phyloP scores from a whole-genome alignment of 1,140 invertebrate species.

The Venturia canescens region DNA sequence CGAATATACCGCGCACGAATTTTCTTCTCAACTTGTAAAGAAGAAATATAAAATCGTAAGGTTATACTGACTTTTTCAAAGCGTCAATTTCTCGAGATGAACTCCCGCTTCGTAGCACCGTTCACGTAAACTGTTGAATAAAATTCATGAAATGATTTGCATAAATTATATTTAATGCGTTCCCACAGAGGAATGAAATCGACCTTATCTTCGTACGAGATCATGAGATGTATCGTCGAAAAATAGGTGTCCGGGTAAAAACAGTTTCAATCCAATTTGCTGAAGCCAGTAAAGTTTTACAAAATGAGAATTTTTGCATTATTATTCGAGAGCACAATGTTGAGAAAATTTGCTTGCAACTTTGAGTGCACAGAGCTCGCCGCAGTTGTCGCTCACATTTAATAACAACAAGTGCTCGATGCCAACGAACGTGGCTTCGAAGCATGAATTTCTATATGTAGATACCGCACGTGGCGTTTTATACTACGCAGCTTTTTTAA shows the following conservation, averaged over 20 bases:
- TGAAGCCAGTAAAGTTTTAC: neutral
- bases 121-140: too few relatives aligned
- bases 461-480: conserved; percentile 31
- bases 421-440: neutral
- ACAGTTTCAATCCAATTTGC: neutral
- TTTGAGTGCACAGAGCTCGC: neutral
- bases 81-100: too few relatives aligned
- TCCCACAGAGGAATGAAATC: neutral
- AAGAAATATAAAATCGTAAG: too few relatives aligned
- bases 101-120: too few relatives aligned
- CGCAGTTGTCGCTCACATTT: neutral
- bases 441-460: conserved; percentile 25
- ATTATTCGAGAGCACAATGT: neutral
- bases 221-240: neutral
- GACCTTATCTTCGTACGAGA: neutral
- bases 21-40: too few relatives aligned
- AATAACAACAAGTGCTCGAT: neutral
- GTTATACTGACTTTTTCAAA: too few relatives aligned
- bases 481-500: conserved; percentile 11
- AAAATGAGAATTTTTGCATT: neutral
- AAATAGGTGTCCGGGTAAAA: neutral
- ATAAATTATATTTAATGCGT: neutral
- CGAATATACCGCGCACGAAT: too few relatives aligned
- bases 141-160: neutral
- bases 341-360: neutral